Conservation (phyloP, 2,888 invertebrate genomes). For the Dione juno region DNA sequence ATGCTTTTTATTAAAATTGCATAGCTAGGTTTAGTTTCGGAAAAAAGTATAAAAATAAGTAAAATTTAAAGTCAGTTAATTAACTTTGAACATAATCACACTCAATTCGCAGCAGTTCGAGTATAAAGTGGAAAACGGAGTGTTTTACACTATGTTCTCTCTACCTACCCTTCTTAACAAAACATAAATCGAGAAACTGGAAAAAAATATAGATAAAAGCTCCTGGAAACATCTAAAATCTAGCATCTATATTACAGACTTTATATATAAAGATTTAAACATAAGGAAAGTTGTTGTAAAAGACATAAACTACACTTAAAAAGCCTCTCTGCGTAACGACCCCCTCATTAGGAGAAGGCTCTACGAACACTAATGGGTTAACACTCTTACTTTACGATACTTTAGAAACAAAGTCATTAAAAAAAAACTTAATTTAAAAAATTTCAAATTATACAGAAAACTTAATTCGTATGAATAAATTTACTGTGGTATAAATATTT, state of each 20-base stretch:
- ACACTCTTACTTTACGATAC: constrained; percentile 42
- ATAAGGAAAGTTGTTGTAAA: constrained; percentile 31
- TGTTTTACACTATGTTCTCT: too few relatives aligned
- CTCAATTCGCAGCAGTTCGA: too few relatives aligned
- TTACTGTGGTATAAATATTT: neutral
- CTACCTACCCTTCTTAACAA: too few relatives aligned
- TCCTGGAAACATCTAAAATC: too few relatives aligned
- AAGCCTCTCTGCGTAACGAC: constrained; percentile 38
- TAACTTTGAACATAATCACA: too few relatives aligned
- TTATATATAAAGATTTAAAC: constrained; percentile 30
- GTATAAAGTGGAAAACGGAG: too few relatives aligned
- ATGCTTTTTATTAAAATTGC: too few relatives aligned
- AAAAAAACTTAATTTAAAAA: constrained; percentile 23
- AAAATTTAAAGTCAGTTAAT: too few relatives aligned
- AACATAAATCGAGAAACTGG: too few relatives aligned
- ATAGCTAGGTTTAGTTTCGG: too few relatives aligned
- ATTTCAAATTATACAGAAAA: constrained; percentile 3
- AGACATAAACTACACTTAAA: constrained; percentile 40
- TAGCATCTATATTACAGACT: neutral
- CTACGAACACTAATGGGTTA: constrained; percentile 40
- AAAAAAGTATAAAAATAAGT: too few relatives aligned
- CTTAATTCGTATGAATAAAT: neutral
- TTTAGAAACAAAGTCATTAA: constrained; percentile 40
- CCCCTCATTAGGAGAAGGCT: constrained; percentile 37
- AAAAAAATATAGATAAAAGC: too few relatives aligned